phyloP scores from a whole-genome alignment of 2,113 vertebrate genomes.

The Coregonus clupeaformis region DNA sequence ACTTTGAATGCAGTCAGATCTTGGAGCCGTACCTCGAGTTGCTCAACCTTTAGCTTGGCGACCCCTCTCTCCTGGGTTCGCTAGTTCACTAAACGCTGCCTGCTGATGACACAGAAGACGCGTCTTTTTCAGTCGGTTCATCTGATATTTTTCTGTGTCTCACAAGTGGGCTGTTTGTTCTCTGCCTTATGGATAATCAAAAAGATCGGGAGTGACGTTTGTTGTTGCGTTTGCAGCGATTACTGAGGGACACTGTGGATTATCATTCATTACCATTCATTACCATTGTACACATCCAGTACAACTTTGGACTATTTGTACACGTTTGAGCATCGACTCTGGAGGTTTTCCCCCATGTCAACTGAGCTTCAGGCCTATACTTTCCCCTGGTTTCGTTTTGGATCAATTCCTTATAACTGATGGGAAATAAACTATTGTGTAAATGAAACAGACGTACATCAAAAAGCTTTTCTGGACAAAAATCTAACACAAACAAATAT shows the following conservation, averaged over 20 bases:
- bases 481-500: background rate
- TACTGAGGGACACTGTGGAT: background rate
- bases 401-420: no score
- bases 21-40: conserved; percentile 55
- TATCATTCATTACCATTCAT: background rate
- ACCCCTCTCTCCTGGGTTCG: conserved; percentile 44
- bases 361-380: background rate
- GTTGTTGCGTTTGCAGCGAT: background rate
- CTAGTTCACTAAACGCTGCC: conserved; percentile 50
- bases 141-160: conserved; percentile 63
- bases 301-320: background rate
- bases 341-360: background rate
- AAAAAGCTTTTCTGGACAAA: no score
- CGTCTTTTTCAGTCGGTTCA: conserved; percentile 47
- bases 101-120: conserved; percentile 43
- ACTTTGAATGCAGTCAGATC: conserved; percentile 62
- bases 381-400: no score
- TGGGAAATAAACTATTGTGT: no score
- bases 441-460: no score
- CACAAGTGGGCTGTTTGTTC: conserved; percentile 13
- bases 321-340: background rate
- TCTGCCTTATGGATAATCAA: conserved; percentile 17
- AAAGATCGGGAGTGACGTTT: conserved; percentile 9
- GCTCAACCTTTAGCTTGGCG: conserved; percentile 47
- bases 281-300: background rate